A percentile compares a stretch with the other conserved stretches of the same genome.
Conservation (phyloP, 2,888 invertebrate species). For the Lamellibrachia satsuma region DNA sequence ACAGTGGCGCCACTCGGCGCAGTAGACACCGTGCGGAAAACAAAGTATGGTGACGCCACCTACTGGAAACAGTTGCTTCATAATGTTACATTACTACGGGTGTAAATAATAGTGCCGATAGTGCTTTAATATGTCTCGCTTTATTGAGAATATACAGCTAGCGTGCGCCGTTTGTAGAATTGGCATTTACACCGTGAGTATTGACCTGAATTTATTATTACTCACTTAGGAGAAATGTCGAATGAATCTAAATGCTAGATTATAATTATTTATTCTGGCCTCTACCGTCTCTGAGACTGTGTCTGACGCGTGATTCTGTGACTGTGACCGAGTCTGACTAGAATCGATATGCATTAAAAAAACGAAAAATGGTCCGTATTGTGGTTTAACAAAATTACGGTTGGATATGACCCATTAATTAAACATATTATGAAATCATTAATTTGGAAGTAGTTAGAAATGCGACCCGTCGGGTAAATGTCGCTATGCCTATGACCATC, state of each 20-base stretch:
- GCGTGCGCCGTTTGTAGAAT: slow-evolving; percentile 56
- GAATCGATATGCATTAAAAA: too few relatives aligned
- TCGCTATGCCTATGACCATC: neutral
- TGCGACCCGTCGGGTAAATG: neutral
- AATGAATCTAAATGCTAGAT: neutral
- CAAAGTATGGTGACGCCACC: neutral
- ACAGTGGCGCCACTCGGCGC: neutral
- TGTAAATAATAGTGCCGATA: neutral
- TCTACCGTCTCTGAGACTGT: too few relatives aligned
- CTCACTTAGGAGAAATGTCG: neutral
- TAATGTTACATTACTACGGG: neutral
- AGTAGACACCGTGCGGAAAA: neutral
- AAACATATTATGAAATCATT: neutral
- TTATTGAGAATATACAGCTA: slow-evolving; percentile 51
- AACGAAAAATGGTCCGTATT: neutral
- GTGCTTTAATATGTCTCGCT: slow-evolving; percentile 25
- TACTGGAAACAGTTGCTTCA: neutral
- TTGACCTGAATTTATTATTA: neutral
- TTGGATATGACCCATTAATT: neutral
- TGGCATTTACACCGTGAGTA: slow-evolving; percentile 53
- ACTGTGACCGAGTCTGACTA: too few relatives aligned
- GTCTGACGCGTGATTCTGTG: too few relatives aligned
- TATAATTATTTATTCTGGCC: too few relatives aligned
- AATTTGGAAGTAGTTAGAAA: neutral
- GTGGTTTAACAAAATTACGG: neutral